Evolutionary conservation across 2,797 vertebrate genomes (phyloP), one percentile per base, ranked within the genome.

Genomic region (Discoglossus pictus): DNA sequence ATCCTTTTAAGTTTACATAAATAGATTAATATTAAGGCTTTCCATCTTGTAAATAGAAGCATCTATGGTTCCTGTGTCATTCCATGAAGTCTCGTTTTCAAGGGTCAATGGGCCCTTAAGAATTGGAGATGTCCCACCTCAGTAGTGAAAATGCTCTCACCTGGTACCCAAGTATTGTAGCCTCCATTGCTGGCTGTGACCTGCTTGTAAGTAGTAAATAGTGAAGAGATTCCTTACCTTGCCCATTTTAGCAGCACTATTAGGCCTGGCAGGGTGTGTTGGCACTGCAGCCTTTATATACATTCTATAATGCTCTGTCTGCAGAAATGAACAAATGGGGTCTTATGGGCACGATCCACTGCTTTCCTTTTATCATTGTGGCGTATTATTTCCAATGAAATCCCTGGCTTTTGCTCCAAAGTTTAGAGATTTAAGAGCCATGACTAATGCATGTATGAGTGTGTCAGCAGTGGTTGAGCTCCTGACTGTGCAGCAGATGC

Each of bases 141-240:
- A n/a, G n/a, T n/a, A n/a, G n/a, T n/a, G n/a, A n/a, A n/a, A n/a
- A n/a, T n/a, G n/a, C n/a, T n/a, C n/a, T n/a, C n/a, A n/a, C n/a
- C n/a, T n/a, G n/a, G n/a, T n/a, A n/a, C n/a, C n/a, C n/a, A n/a
- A n/a, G n/a, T n/a, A n/a, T n/a, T n/a, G n/a, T n/a, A n/a, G n/a
- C n/a, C n/a, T n/a, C n/a, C n/a, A n/a, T n/a, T n/a, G n/a, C n/a
- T n/a, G n/a, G n/a, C n/a, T n/a, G n/a, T n/a, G n/a, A n/a, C n/a
- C n/a, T 20, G 43, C 18, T 1, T 46, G 23, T 46, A 21, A 46
- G 2, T 20, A 46, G 4, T 17, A n/a, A n/a, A 4, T 12, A 23
- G 20, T 25, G n/a, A 73, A 18, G 24, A 2, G 23, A 50, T 1
- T 53, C 61, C 38, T 40, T 67, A 62, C 21, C 16, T 65, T 65